These are phyloP conservation scores for Hypsopygia costalis DNA, from an alignment of 2,888 invertebrate species.

Conservation along the genomic window DNA sequence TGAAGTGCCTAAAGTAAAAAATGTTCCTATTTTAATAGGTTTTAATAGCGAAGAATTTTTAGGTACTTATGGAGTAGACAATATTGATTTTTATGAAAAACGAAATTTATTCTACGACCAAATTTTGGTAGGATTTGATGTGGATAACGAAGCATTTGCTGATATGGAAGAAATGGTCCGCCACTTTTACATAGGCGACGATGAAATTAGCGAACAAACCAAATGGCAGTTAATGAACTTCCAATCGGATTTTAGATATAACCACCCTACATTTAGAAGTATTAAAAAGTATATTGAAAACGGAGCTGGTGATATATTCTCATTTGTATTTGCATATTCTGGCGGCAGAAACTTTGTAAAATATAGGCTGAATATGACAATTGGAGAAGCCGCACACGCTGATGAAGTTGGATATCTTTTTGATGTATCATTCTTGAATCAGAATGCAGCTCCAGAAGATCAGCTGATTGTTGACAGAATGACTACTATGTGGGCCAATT, in stretches of 20 bases:
- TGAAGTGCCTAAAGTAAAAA: conserved; percentile 31
- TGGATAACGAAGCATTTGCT: conserved; percentile 20
- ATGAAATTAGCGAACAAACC: conserved; percentile 20
- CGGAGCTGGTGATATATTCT: conserved; percentile 33
- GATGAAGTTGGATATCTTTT: conserved; percentile 55
- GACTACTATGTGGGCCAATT: conserved; percentile 61
- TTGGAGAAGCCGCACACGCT: conserved; percentile 34
- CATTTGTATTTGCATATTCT: conserved; percentile 48
- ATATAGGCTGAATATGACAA: conserved; percentile 20
- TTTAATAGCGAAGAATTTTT: conserved; percentile 42
- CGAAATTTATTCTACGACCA: conserved; percentile 24
- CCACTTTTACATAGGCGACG: conserved; percentile 47
- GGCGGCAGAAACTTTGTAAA: conserved; percentile 35
- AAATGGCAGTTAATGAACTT: conserved; percentile 33
- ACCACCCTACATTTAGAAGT: conserved; percentile 37
- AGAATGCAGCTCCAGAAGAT: conserved; percentile 26
- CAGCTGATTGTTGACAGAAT: conserved; percentile 42
- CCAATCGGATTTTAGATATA: conserved; percentile 42
- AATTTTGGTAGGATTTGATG: conserved; percentile 24
- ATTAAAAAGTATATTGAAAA: conserved; percentile 33
- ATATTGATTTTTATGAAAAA: conserved; percentile 23
- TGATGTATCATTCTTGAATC: conserved; percentile 18
- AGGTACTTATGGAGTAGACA: conserved; percentile 15
- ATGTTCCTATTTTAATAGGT: conserved; percentile 41
- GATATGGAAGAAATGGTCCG: conserved; percentile 27